These are phyloP conservation scores for Spongia lamella DNA, from an alignment of 37 sponge, comb jelly and placozoan species.

Conservation along the genomic window DNA sequence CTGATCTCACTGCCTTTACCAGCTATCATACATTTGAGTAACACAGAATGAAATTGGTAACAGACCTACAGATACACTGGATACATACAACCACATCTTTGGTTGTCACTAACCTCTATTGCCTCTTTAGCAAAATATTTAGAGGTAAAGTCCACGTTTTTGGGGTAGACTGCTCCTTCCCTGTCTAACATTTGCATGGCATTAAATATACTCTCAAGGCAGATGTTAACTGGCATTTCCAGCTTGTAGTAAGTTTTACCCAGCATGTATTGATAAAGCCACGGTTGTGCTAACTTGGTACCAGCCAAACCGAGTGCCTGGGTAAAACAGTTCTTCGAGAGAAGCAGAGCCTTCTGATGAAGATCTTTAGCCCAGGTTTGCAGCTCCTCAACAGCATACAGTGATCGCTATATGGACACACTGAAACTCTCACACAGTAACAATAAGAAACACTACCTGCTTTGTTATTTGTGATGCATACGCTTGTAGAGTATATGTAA, in stretches of 20 bases:
- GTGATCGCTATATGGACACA: not conserved
- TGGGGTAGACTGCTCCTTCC: slow-evolving; percentile 51
- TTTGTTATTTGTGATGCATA: slow-evolving; percentile 52
- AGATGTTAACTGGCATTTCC: not conserved
- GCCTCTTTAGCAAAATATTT: slow-evolving; percentile 53
- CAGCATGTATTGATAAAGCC: slow-evolving; percentile 56
- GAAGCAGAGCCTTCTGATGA: slow-evolving; percentile 2
- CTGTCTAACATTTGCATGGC: slow-evolving; percentile 31
- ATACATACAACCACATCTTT: too few relatives aligned
- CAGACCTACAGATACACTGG: too few relatives aligned
- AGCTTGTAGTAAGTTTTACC: slow-evolving; percentile 46
- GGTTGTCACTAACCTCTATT: slow-evolving; percentile 36
- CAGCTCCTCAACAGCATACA: slow-evolving; percentile 5
- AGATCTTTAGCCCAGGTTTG: slow-evolving; percentile 29
- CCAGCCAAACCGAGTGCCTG: slow-evolving; percentile 37
- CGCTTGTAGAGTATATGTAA: slow-evolving; percentile 59
- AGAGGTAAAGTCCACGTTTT: slow-evolving; percentile 24
- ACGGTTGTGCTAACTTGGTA: slow-evolving; percentile 41
- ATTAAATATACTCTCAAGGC: not conserved
- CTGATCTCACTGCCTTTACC: too few relatives aligned
- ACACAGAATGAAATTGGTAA: too few relatives aligned
- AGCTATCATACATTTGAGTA: too few relatives aligned
- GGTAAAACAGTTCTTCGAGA: slow-evolving; percentile 37
- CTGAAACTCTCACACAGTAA: too few relatives aligned
- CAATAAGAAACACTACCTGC: not conserved